phyloP scores from a whole-genome alignment of 37 sponge, comb jelly and placozoan genomes.

The Ianthella basta region DNA sequence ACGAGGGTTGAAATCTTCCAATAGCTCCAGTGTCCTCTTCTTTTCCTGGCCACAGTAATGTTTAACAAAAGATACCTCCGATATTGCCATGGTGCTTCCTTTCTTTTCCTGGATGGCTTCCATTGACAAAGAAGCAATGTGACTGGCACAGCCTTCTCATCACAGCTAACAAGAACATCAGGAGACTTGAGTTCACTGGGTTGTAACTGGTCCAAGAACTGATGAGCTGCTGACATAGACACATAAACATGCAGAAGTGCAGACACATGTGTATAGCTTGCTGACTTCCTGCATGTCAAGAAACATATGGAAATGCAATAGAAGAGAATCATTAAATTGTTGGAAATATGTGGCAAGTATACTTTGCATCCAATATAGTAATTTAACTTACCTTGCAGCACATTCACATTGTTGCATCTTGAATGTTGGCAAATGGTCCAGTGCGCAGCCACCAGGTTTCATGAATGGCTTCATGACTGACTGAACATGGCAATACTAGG shows the following conservation, averaged over 20 bases:
- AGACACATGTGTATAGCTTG: constrained; percentile 71
- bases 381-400: constrained; percentile 66
- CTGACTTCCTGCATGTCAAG: constrained; percentile 44
- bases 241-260: constrained; percentile 63
- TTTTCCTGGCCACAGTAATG: constrained; percentile 42
- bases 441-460: constrained; percentile 30
- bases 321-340: neutral
- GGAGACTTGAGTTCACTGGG: neutral
- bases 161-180: neutral
- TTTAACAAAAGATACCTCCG: constrained; percentile 42
- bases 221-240: constrained; percentile 27
- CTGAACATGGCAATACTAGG: constrained; percentile 53
- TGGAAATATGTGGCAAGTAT: neutral
- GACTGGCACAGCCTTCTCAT: constrained; percentile 40
- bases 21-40: constrained; percentile 16
- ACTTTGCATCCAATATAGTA: neutral
- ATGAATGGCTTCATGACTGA: constrained; percentile 44
- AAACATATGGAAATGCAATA: neutral
- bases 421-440: constrained; percentile 50
- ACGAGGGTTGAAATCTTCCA: constrained; percentile 67
- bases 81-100: constrained; percentile 45
- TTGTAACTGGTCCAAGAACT: constrained; percentile 16
- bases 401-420: constrained; percentile 61
- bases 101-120: constrained; percentile 52
- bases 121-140: constrained; percentile 69